Evolutionary conservation across 2,797 vertebrate species (phyloP), one percentile per base, ranked within the genome.

Genomic region (Parambassis ranga): DNA sequence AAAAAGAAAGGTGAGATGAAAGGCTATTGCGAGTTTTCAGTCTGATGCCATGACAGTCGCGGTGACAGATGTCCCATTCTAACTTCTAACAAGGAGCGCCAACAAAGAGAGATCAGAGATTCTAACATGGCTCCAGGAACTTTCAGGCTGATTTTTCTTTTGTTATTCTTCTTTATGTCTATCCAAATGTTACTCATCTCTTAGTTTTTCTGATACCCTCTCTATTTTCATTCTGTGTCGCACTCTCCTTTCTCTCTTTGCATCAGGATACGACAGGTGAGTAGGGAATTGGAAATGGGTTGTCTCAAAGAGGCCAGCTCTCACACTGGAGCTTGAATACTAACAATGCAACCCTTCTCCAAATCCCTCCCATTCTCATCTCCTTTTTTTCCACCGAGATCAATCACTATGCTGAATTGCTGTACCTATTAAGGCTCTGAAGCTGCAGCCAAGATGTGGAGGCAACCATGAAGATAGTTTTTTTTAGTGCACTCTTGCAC

Each of bases 271-370:
- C 1, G 24, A 49, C 77, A 61, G 62, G 52, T 51, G 46, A 65
- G 51, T 49, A 42, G 65, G 42, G 67, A 67, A 65, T 57, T 57
- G 71, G 51, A 79, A 60, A 72, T 58, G 13, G 36, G 30, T 50
- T 23, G 46, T 47, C 47, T 63, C 27, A 57, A 41, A 77, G 60
- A 78, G 59, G 46, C 52, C 64, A 60, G 51, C 22, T 57, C 61
- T 44, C 55, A 67, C 41, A 47, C 43, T 19, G 47, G 22, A 63
- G 32, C 39, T 57, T 74, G 65, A 85, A 83, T 72, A 58, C 56
- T 66, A 83, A 82, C 57, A 63, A 50, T 52, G 10, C 23, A 68
- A 23, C 22, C 14, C 42, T 56, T 60, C 31, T 41, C 26, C 4
- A 16, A 35, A 49, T 36, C 33, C 37, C 46, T 53, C 26, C 15